Base-by-base conservation (phyloP, 2,797 vertebrate genomes). In the Aeoliscus strigatus region DNA sequence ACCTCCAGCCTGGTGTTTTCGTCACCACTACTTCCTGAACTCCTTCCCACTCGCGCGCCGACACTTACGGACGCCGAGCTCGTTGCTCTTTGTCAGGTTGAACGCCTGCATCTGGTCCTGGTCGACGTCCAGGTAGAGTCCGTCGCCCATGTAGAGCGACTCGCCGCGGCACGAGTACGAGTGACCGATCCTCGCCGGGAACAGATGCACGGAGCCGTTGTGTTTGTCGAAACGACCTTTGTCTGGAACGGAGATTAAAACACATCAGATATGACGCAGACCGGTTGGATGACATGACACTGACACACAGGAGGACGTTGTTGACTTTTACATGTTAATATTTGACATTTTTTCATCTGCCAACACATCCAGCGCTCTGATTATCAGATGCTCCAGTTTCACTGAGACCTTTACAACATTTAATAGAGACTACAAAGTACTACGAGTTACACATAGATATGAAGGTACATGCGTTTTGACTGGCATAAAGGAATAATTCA, bases 141-240 rank as follows among this genome's bases (percentile, higher is more conserved):
- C 60, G 0, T 26, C 1, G 1, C 83, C 86, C 78, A 90, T 50
- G 56, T 26, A 27, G 14, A 89, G 0, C 0, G 72, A 65, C 0
- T 83, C 60, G 0, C 3, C 25, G 7, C 4, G 75, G 79, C 89
- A 90, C 49, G 85, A 86, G 67, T 88, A 89, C 5, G 73, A 84
- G 56, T 79, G 73, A 34, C 83, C 77, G 0, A 65, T 10, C 23
- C 10, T 53, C 3, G 82, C 53, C 0, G 35, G 0, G 30, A 90
- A 88, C 27, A 84, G 77, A 8, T 56, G 41, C 47, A 85, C 0
- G 0, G 85, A 75, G 0, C 1, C 0, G 49, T 86, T 89, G 1
- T 18, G 27, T 0, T 0, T 0, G 0, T n/a, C n/a, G n/a, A n/a
- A n/a, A n/a, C n/a, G n/a, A n/a, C 0, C 0, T 0, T 5, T 7